Conservation (phyloP, 2,113 vertebrate species). For the Percina caprodes region DNA sequence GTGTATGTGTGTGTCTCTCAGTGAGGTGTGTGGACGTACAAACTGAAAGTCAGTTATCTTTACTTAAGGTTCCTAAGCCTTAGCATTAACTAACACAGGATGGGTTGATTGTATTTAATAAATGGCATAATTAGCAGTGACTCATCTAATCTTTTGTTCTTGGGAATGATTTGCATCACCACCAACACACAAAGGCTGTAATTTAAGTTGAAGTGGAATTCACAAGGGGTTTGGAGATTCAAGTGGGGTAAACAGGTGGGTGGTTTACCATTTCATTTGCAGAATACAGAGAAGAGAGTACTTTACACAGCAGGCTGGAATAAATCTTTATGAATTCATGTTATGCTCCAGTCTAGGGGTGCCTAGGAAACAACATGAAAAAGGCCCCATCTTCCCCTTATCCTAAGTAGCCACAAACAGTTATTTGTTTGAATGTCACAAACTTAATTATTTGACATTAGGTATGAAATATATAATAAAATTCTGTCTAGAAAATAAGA, state of each 20-base stretch:
- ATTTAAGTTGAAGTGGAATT: not conserved
- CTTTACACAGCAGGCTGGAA: slow-evolving; percentile 7
- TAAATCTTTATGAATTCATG: slow-evolving; percentile 1
- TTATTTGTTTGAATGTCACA: too few species aligned
- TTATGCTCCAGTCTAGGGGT: too few species aligned
- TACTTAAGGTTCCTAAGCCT: not conserved
- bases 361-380: too few species aligned
- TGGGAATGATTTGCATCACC: not conserved
- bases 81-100: slow-evolving; percentile 7
- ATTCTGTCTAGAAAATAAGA: too few species aligned
- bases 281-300: not conserved
- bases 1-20: slow-evolving; percentile 11
- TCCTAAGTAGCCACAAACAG: too few species aligned
- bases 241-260: slow-evolving; percentile 27
- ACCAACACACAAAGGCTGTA: not conserved
- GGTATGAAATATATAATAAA: too few species aligned
- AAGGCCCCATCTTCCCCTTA: too few species aligned
- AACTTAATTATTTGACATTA: too few species aligned
- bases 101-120: not conserved
- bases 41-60: slow-evolving; percentile 12
- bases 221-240: not conserved
- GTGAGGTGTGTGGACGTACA: not conserved
- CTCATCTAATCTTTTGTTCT: not conserved
- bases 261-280: slow-evolving; percentile 20
- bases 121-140: slow-evolving; percentile 2